Evolutionary conservation across 2,888 invertebrate species (phyloP).

Genomic region (Melanargia galathea): DNA sequence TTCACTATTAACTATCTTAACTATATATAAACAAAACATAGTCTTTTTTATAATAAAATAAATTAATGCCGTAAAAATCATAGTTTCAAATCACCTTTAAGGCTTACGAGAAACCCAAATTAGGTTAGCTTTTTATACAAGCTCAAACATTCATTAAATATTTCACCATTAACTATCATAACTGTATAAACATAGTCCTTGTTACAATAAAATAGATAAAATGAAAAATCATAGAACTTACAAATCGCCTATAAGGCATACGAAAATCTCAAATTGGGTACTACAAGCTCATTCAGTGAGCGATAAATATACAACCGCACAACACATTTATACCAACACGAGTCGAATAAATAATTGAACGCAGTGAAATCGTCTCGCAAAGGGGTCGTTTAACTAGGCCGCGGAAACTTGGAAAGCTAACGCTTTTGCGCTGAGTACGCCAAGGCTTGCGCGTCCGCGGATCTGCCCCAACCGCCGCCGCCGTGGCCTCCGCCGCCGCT

Average conservation of each 20-base stretch:
- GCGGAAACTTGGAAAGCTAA: constrained; percentile 48
- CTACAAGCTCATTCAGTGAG: constrained; percentile 49
- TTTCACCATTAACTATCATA: constrained; percentile 35
- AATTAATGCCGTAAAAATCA: constrained; percentile 12
- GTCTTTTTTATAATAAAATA: background rate
- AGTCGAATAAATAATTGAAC: constrained; percentile 53
- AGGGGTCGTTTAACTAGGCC: constrained; percentile 66
- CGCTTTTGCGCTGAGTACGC: constrained; percentile 90
- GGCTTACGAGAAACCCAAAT: constrained; percentile 23
- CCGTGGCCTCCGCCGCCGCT: constrained; percentile 65
- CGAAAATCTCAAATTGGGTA: constrained; percentile 44
- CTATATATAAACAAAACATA: constrained; percentile 37
- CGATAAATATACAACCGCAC: constrained; percentile 66
- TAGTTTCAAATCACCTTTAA: constrained; percentile 14
- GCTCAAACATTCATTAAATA: too few relatives aligned
- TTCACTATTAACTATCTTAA: constrained; percentile 36
- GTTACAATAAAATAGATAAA: constrained; percentile 28
- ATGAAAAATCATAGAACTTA: constrained; percentile 48
- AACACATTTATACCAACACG: constrained; percentile 58
- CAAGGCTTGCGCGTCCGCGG: constrained; percentile 88
- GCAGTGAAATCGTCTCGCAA: constrained; percentile 66
- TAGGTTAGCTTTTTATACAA: constrained; percentile 38
- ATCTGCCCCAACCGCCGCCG: constrained; percentile 87
- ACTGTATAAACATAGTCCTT: constrained; percentile 21
- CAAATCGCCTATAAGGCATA: constrained; percentile 52